A percentile compares a stretch with the other conserved stretches of the same genome.
These are phyloP conservation scores for Globodera rostochiensis DNA, from an alignment of 1,140 invertebrate species.

Conservation along the genomic window DNA sequence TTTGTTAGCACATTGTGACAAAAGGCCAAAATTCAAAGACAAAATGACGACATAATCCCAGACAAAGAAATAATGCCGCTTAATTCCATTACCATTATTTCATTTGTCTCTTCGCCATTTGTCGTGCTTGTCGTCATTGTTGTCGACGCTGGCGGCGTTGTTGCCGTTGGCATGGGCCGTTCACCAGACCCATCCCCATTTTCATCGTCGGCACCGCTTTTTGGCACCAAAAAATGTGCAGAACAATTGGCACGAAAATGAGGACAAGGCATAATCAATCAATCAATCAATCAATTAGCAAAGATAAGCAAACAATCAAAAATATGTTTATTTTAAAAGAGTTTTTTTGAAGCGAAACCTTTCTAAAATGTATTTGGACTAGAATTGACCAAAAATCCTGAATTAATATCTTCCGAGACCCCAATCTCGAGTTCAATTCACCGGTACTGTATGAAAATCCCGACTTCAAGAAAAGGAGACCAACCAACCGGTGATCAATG, in stretches of 20 bases:
- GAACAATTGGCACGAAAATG: constrained; percentile 30
- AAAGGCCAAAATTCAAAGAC: too few relatives aligned
- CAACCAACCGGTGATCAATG: constrained; percentile 34
- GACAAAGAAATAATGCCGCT: neutral
- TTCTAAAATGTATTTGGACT: too few relatives aligned
- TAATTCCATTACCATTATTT: neutral
- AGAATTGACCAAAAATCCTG: too few relatives aligned
- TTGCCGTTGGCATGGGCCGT: neutral
- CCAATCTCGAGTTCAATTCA: too few relatives aligned
- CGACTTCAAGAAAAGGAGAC: neutral
- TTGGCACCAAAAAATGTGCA: constrained; percentile 21
- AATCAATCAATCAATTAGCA: too few relatives aligned
- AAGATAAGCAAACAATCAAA: too few relatives aligned
- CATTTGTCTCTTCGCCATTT: neutral
- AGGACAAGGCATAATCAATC: neutral
- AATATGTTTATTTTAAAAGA: too few relatives aligned
- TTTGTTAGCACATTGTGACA: too few relatives aligned
- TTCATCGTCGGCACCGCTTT: neutral
- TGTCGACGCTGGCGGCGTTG: neutral
- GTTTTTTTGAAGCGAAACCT: too few relatives aligned
- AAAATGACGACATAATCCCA: too few relatives aligned
- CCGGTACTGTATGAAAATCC: too few relatives aligned
- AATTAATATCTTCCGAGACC: too few relatives aligned
- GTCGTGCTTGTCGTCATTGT: neutral
- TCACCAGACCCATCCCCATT: neutral